These are phyloP conservation scores for Linnaemya tessellans DNA, from an alignment of 2,888 invertebrate species.

Conservation along the genomic window DNA sequence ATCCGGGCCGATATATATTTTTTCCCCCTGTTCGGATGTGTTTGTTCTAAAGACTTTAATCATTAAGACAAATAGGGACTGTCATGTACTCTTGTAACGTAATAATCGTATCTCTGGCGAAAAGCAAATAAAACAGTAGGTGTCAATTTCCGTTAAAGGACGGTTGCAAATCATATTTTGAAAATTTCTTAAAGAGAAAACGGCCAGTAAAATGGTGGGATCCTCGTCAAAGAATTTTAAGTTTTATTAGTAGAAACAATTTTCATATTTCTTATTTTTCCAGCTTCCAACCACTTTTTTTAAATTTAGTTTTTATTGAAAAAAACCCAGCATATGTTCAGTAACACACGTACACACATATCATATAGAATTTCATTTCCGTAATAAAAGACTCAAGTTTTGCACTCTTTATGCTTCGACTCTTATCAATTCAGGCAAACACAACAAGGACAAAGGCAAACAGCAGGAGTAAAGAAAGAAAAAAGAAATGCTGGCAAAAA, in stretches of 20 bases:
- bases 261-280: too few species aligned
- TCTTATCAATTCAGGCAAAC: background rate
- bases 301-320: too few species aligned
- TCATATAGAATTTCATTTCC: constrained; percentile 53
- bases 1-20: background rate
- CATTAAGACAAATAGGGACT: constrained; percentile 40
- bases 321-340: constrained; percentile 15
- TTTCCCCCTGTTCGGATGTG: constrained; percentile 3
- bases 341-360: background rate
- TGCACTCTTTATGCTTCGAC: background rate
- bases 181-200: background rate
- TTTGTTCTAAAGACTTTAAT: constrained; percentile 33
- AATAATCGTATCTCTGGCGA: background rate
- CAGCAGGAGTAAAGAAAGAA: background rate
- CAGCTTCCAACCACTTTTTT: too few species aligned
- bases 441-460: background rate
- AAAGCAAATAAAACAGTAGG: background rate
- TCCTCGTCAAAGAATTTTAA: too few species aligned
- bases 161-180: background rate
- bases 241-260: too few species aligned
- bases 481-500: background rate
- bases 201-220: too few species aligned
- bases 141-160: background rate
- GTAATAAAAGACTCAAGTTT: constrained; percentile 34
- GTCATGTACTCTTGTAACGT: background rate